These are phyloP conservation scores for Eurystomus glaucurus DNA, from an alignment of 2,797 vertebrate genomes.

Conservation along the genomic window DNA sequence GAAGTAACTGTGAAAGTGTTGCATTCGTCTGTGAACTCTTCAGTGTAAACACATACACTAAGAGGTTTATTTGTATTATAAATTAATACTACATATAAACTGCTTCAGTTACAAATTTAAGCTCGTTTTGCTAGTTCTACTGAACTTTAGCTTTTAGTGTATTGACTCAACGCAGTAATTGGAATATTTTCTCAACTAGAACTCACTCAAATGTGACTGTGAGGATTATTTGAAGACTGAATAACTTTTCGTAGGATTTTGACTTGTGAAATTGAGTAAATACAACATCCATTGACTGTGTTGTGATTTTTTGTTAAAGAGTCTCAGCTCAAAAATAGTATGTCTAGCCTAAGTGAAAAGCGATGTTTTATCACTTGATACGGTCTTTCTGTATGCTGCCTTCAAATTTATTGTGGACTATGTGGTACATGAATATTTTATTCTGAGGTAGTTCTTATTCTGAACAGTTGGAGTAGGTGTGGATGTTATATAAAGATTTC, in stretches of 20 bases:
- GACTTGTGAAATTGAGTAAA: conserved; percentile 25
- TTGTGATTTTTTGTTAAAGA: conserved; percentile 33
- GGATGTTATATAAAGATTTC: not conserved
- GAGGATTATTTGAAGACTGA: not conserved
- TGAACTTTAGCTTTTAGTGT: conserved; percentile 61
- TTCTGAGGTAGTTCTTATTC: not conserved
- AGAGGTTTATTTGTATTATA: conserved; percentile 53
- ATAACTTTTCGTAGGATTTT: not conserved
- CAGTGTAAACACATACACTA: conserved; percentile 56
- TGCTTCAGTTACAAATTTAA: conserved; percentile 68
- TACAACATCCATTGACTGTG: not conserved
- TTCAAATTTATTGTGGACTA: not conserved
- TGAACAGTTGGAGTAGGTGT: not conserved
- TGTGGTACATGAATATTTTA: not conserved
- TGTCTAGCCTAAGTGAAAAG: not conserved
- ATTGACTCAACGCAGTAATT: not conserved
- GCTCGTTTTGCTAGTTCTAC: conserved; percentile 59
- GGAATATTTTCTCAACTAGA: not conserved
- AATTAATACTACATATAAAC: conserved; percentile 61
- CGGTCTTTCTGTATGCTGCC: not conserved
- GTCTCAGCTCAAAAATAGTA: not conserved
- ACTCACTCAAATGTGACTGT: not conserved
- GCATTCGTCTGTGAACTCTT: conserved; percentile 73
- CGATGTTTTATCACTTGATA: not conserved
- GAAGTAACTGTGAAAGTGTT: conserved; percentile 82